Evolutionary conservation across 2,113 vertebrate species (phyloP).

Genomic region (Alethe diademata): DNA sequence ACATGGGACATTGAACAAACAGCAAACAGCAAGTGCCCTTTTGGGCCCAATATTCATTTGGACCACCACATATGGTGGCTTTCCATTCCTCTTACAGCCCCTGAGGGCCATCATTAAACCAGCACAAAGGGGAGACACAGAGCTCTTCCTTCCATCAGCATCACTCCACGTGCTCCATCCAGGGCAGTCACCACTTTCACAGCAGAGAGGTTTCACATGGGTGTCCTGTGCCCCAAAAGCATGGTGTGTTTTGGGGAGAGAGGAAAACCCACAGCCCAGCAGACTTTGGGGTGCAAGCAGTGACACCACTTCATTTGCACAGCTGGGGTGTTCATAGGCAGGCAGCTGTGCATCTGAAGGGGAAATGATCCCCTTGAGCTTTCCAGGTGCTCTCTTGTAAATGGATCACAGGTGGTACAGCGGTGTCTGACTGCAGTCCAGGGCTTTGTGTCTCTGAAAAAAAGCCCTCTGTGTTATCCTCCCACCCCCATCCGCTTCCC

Average conservation of each 20-base stretch:
- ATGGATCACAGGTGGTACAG: constrained; percentile 10
- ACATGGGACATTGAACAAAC: not conserved
- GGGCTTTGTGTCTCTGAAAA: not conserved
- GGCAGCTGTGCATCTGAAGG: not conserved
- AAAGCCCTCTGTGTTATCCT: not conserved
- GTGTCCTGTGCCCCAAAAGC: not conserved
- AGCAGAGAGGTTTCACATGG: not conserved
- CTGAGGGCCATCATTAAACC: not conserved
- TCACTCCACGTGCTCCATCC: not conserved
- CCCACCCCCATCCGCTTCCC: not conserved
- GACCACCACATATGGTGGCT: not conserved
- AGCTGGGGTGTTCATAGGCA: not conserved
- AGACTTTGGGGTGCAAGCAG: not conserved
- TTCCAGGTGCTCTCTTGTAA: constrained; percentile 21
- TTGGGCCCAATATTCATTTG: not conserved
- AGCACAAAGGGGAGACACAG: not conserved
- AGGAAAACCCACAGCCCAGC: not conserved
- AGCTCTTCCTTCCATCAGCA: not conserved
- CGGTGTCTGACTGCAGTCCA: not conserved
- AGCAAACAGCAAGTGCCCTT: not conserved
- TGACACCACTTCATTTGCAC: not conserved
- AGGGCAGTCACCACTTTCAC: not conserved
- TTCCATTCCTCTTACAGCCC: not conserved
- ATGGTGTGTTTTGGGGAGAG: fast-evolving
- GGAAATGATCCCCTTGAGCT: not conserved